Evolutionary conservation across 2,888 invertebrate genomes (phyloP), one percentile per base, ranked within the genome.

Genomic region (Calameuta idolon): DNA sequence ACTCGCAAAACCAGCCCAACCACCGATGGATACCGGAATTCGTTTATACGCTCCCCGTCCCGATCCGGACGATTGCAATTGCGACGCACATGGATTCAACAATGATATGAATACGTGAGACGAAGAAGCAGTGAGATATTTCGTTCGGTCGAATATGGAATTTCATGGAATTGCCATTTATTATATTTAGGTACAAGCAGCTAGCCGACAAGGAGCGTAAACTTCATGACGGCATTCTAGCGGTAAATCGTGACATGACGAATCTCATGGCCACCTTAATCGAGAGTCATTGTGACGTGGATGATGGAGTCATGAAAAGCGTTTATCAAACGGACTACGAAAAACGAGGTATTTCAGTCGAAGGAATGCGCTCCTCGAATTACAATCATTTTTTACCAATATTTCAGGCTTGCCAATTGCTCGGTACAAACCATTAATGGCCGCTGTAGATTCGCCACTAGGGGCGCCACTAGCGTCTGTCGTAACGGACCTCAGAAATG

Each of bases 31-130:
- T 12, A 92, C 93, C 3, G 88, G 92, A 2, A 91, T 92, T 3
- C 89, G 92, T 37, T 91, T 92, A 77, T 93, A 92, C 81, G 90
- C 92, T n/a, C 93, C 93, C 0, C 92, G 93, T 12, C 92, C 94
- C 0, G 93, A 94, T 3, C 94, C 94, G 1, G 94, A 94, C 0
- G 94, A 94, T 86, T 95, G 95, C 85, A 94, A 94, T 87, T 95
- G 95, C 90, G 94, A 94, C 81, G 93, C 92, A 0, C 95, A 95
- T 85, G 92, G 93, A 0, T 94, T 94, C 85, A 93, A 93, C 0
- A 94, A 93, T 0, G 91, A 93, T 76, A 93, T 94, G 79, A 94
- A 93, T 80, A 93, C 94, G 88, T 87, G 76, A 33, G 73, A 69
- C 15, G 5, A 15, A 4, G 15, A 40, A 40, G 15, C 15, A 15